Conservation (phyloP, 2,797 vertebrate genomes). For the Dallia pectoralis region DNA sequence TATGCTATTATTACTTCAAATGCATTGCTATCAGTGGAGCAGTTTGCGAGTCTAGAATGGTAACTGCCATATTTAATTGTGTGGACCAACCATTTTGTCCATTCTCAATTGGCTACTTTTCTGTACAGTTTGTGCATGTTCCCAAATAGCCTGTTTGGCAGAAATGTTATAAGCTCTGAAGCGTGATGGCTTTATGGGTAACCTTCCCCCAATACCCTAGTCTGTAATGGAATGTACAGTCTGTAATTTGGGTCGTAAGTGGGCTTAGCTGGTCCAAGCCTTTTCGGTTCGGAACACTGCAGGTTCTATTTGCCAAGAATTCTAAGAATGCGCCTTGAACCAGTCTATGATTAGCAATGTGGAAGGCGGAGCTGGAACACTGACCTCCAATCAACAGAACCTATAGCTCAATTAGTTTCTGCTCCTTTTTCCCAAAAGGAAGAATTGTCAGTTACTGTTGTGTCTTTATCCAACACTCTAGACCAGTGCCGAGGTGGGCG, state of each 20-base stretch:
- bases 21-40: not conserved
- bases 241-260: not conserved
- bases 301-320: conserved; percentile 31
- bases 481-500: too few species aligned
- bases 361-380: not conserved
- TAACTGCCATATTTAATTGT: not conserved
- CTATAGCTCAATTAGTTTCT: not conserved
- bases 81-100: not conserved
- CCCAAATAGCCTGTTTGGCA: not conserved
- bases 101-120: conserved; percentile 3
- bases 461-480: too few species aligned
- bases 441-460: not conserved
- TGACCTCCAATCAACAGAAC: not conserved
- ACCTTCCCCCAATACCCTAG: conserved; percentile 20
- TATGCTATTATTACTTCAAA: not conserved
- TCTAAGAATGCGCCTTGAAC: conserved; percentile 37
- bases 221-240: conserved; percentile 24
- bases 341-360: not conserved
- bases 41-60: not conserved
- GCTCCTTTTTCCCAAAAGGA: not conserved
- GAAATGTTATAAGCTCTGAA: conserved; percentile 14
- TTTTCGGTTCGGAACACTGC: conserved; percentile 30
- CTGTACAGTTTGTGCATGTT: not conserved
- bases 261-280: conserved; percentile 34
- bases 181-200: conserved; percentile 1